Evolutionary conservation across 2,797 vertebrate species (phyloP).

Genomic region (Rhabdomys pumilio): DNA sequence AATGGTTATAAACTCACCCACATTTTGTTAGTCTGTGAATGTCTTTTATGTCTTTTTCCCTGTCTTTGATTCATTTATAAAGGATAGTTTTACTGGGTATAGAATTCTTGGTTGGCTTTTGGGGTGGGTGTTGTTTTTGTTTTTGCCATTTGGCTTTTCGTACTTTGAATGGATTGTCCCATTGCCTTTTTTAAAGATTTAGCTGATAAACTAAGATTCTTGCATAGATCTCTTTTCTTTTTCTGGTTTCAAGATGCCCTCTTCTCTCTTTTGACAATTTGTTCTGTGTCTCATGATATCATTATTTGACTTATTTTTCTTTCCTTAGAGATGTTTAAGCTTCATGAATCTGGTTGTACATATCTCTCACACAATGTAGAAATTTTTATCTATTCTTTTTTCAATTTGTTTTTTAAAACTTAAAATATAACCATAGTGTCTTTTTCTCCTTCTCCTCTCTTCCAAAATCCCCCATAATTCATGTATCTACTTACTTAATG

Average conservation of each 20-base stretch:
- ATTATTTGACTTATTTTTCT: background rate
- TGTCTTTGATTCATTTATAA: background rate
- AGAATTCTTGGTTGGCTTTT: background rate
- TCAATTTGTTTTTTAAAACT: background rate
- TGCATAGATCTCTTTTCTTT: background rate
- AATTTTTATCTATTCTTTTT: background rate
- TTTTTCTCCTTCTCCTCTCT: background rate
- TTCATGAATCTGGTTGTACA: background rate
- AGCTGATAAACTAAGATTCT: background rate
- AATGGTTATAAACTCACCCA: background rate
- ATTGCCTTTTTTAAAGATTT: background rate
- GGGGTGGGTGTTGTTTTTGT: background rate
- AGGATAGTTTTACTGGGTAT: background rate
- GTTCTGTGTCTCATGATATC: background rate
- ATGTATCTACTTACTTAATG: background rate
- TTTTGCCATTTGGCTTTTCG: background rate
- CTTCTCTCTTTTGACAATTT: background rate
- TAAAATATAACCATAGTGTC: background rate
- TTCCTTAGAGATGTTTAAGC: background rate
- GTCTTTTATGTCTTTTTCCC: background rate
- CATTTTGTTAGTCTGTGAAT: background rate
- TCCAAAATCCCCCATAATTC: background rate
- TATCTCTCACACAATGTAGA: background rate
- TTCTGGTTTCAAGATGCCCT: background rate
- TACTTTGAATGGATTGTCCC: background rate